Base-by-base conservation (phyloP, 1,140 invertebrate species). In the Mizuhopecten yessoensis region DNA sequence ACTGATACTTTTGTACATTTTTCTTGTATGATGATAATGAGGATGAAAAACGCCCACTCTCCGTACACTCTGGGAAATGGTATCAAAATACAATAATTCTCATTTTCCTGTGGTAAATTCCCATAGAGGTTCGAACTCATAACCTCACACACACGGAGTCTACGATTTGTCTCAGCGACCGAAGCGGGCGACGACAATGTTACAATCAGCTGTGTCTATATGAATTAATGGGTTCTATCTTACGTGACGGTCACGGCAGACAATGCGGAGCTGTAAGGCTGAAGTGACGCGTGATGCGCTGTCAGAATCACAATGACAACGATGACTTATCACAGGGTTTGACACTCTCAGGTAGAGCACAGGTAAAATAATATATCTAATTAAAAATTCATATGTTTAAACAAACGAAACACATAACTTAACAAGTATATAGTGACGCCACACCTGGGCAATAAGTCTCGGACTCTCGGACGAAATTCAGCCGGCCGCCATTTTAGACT, bases 321-420 rank as follows among this genome's bases (percentile, higher is more conserved):
- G 57, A 75, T 75, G 57, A 75, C 23, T 75, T 75, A 75, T 75
- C 23, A 75, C 57, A 29, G 57, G 17, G 23, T 75, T 75, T 75
- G 57, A 75, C 57, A 75, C 29, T 75, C 57, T 29, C 57, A 75
- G 57, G 57, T 75, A 75, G 29, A 75, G 29, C 57, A 75, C 57
- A 75, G 57, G 57, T 75, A 75, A 75, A 75, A 75, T 75, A 75
- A 75, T 75, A 75, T 29, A 75, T 75, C 57, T 75, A 75, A 75
- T 75, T 75, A 75, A 75, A 75, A 75, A 75, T 75, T 75, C 57
- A 75, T 23, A n/a, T 75, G 23, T 75, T 75, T n/a, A 75, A 75
- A 75, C 57, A 75, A 75, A 75, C 57, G 57, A 75, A n/a, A 29
- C 1, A 17, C 57, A 75, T 75, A n/a, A 75, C 57, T 75, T n/a